These are phyloP conservation scores for Iselma pallidipennis DNA, from an alignment of 2,888 invertebrate species.

Conservation along the genomic window DNA sequence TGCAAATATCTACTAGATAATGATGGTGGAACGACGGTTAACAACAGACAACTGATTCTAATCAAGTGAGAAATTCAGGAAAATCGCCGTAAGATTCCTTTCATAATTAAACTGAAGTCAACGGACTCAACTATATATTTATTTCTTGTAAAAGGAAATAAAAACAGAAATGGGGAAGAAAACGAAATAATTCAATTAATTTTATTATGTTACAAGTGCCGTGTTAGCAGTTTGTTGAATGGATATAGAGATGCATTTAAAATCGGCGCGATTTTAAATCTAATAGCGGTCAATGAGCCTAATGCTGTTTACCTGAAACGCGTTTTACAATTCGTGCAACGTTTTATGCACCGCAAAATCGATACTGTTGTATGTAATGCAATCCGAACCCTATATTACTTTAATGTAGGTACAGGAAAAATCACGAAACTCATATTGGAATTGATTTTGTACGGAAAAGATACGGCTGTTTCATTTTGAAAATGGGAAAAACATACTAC, in stretches of 20 bases:
- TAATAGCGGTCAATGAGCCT: conserved; percentile 3
- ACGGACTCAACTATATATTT: no score
- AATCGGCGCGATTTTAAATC: neutral
- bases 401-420: neutral
- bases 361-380: neutral
- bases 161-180: no score
- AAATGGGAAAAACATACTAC: neutral
- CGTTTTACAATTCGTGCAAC: neutral
- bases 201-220: neutral
- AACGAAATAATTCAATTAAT: neutral
- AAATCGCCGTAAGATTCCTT: neutral
- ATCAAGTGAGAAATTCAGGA: neutral
- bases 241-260: neutral
- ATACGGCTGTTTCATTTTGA: neutral
- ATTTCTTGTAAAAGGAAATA: no score
- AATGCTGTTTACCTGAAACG: neutral
- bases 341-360: neutral
- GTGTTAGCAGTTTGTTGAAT: neutral
- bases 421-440: neutral
- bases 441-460: neutral
- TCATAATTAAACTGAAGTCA: neutral
- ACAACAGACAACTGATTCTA: neutral
- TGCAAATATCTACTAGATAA: neutral
- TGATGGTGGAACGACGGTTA: neutral
- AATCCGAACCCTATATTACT: neutral